Conservation (phyloP, 2,888 invertebrate genomes). For the Erpobdella octoculata region DNA sequence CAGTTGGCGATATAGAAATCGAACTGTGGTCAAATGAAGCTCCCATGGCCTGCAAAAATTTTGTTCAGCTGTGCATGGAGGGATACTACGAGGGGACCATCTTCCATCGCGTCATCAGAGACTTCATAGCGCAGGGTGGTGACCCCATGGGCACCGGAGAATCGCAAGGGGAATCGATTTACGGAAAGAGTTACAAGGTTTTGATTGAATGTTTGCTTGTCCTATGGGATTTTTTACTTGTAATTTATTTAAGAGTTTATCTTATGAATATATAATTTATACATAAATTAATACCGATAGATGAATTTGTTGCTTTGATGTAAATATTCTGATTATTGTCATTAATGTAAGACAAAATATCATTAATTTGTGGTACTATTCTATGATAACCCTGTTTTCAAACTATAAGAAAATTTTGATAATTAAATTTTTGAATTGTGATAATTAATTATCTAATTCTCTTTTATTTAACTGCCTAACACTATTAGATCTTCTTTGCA, state of each 20-base stretch:
- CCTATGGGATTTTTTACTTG: not conserved
- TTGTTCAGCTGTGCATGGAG: conserved; percentile 90
- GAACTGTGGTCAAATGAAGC: conserved; percentile 95
- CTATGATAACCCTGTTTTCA: no score
- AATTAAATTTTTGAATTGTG: no score
- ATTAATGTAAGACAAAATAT: no score
- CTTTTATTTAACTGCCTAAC: no score
- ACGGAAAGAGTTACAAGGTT: conserved; percentile 85
- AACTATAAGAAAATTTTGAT: no score
- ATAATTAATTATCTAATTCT: no score
- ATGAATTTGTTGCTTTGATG: no score
- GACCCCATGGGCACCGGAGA: conserved; percentile 92
- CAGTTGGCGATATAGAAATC: conserved; percentile 90
- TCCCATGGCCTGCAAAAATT: conserved; percentile 85
- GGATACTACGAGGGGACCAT: conserved; percentile 79
- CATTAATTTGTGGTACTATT: no score
- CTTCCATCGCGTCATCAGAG: conserved; percentile 86
- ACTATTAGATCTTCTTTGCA: no score
- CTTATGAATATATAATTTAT: not conserved
- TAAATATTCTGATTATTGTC: no score
- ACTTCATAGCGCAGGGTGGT: conserved; percentile 91
- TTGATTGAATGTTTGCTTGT: conserved; percentile 25
- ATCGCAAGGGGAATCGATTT: conserved; percentile 84
- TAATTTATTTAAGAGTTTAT: not conserved
- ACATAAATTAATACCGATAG: no score